A percentile compares a stretch with the other conserved stretches of the same genome.
These are phyloP conservation scores for Lasioglossum marginatum DNA, from an alignment of 2,888 invertebrate genomes.

Conservation along the genomic window DNA sequence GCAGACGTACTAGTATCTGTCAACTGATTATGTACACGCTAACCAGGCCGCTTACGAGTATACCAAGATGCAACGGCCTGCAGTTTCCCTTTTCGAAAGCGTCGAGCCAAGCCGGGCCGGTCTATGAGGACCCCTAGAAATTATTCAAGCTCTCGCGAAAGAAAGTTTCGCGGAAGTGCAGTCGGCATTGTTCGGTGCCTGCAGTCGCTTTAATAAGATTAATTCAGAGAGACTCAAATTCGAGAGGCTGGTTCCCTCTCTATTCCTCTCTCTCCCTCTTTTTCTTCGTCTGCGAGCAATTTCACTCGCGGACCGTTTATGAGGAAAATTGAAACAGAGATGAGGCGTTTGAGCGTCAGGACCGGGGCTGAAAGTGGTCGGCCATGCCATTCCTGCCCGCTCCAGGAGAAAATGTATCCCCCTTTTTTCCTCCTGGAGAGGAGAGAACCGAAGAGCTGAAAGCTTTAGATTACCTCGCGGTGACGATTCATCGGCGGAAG, in stretches of 20 bases:
- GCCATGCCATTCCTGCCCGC: background rate
- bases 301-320: conserved; percentile 34
- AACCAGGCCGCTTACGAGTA: background rate
- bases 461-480: conserved; percentile 37
- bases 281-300: conserved; percentile 35
- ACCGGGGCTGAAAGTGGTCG: conserved; percentile 23
- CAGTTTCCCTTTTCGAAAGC: background rate
- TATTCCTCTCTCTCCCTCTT: background rate
- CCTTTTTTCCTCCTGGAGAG: background rate
- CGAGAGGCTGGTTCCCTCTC: conserved; percentile 13
- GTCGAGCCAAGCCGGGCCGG: background rate
- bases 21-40: background rate
- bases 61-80: background rate
- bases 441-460: conserved; percentile 12
- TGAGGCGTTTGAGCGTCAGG: background rate
- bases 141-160: conserved; percentile 10
- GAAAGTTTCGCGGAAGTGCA: conserved; percentile 3
- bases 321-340: conserved; percentile 53
- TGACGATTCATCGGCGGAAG: conserved; percentile 23
- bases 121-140: background rate
- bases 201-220: conserved; percentile 40
- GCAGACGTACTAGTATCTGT: background rate
- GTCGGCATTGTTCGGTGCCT: conserved; percentile 13
- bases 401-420: conserved; percentile 24
- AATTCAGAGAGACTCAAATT: conserved; percentile 45